Base-by-base conservation (phyloP, 2,888 invertebrate species). In the Phrixothrix hirtus region DNA sequence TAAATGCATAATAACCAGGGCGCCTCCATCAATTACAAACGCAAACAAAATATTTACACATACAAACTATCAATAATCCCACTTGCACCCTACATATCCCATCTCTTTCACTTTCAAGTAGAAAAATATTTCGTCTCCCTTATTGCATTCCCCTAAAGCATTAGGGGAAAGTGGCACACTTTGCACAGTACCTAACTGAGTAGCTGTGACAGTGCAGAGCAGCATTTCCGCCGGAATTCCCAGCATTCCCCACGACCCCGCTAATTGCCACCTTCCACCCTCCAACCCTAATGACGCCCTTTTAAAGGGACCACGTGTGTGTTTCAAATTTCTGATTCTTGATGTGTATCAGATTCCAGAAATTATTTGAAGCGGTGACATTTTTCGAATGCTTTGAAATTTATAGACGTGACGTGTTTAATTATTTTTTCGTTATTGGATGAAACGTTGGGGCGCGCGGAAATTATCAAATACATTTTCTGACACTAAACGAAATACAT, bases 151-250 rank as follows among this genome's bases (percentile, higher is more conserved):
- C 43, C 55, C 50, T 79, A 79, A 66, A 78, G 77, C 60, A 79
- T 78, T 0, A 79, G 79, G 78, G 77, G 60, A 79, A 79, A 66
- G 79, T 78, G 0, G 78, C 77, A 36, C 78, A 77, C 57, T 79
- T 78, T 0, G 78, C 77, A 32, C 78, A 76, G 57, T 79, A 79
- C 0, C 75, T 71, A 36, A 77, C 78, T 1, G 78, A 73, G 0
- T 79, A 79, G 1, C 78, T 70, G 64, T 80, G 0, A 77, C 76
- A 1, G 76, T 77, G 57, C 78, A 61, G 32, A 52, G 51, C 58
- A 53, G 59, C 58, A 63, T 67, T 68, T 68, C 69, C 68, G 66
- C 59, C 63, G 66, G 65, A 69, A 69, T 68, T 76, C 65, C 82
- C 75, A 11, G 74, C 75, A 64, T 69, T 66, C 66, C 65, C 65